Base-by-base conservation (phyloP, 2,113 vertebrate species). In the Seriola dumerili region DNA sequence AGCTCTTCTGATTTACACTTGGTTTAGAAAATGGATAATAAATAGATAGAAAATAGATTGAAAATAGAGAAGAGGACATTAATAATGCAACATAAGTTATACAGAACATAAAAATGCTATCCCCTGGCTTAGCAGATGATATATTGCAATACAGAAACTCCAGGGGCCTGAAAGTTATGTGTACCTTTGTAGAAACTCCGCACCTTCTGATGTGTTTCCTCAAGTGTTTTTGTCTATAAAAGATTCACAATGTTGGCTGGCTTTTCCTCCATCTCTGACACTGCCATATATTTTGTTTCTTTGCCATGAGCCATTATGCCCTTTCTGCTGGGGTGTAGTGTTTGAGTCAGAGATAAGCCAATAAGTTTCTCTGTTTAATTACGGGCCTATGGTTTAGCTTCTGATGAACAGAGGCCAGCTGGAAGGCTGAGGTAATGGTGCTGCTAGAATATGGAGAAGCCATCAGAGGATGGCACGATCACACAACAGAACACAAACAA, bases 331-430 rank as follows among this genome's bases (percentile, higher is more conserved):
- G 17, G 54, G 32, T 57, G 38, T 40, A 9, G 55, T 73, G 12
- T 69, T 58, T 42, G 3, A 81, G 66, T 86, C 70, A 0, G 32
- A 61, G 40, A 74, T 59, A 58, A 77, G 59, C 57, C 63, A 63
- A 25, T 79, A 61, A 11, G 19, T 61, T 63, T 62, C 32, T 75
- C 52, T 57, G 73, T 78, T 59, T 85, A 73, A 88, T 79, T 78
- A 70, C 11, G 16, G 29, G 54, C 29, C 16, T 81, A 50, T 50
- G 36, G 58, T 80, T 83, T 38, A 64, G 66, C 58, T 87, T 74
- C 23, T 72, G 72, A 72, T 67, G 70, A 65, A 58, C 32, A 44
- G 40, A 57, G 76, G 82, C 78, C 77, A 86, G 79, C 85, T 89
- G 85, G 52, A 91, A 73, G 78, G 42, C 84, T 40, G 48, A 66